Evolutionary conservation across 2,888 invertebrate species (phyloP), one percentile per base, ranked within the genome.

Genomic region (Heliconius aoede): DNA sequence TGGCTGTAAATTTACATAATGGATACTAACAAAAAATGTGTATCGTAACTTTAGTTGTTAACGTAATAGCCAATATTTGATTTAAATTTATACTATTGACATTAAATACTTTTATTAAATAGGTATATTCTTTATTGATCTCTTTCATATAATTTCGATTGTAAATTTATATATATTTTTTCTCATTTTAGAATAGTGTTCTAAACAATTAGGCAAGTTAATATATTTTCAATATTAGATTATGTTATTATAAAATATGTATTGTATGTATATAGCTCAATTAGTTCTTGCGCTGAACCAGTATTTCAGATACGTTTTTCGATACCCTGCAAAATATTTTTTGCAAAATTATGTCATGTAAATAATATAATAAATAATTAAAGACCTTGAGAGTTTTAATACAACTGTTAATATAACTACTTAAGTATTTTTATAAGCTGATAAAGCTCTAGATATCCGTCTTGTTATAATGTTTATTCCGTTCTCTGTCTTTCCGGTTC

Each of bases 1-100:
- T 28, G 11, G 13, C 13, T 51, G 51, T 30, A 68, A 30, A 67
- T 46, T 67, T 51, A 68, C 30, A 68, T 64, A 64, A 32, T 64
- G 32, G 64, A 64, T 11, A n/a, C 21, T 30, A 51, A 68, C n/a
- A 68, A 68, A 68, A 68, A 68, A 68, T 68, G 30, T 51, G 11
- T 68, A 51, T 68, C 28, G 46, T 51, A 51, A 21, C 30, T 68
- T 68, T 26, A 46, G 9, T 46, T 28, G 9, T 60, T 58, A 58
- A 58, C 24, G 40, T 24, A 28, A 68, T 18, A 68, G 51, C 9
- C 36, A n/a, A 36, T 64, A 64, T 32, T 64, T 36, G 32, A 36
- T n/a, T 64, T 64, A 32, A 64, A 64, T 24, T 64, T 32, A 46
- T 46, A 21, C 46, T 64, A 36, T 55, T 32, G n/a, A 1, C 32